Evolutionary conservation across 2,113 vertebrate species (phyloP).

Genomic region (Erythrolamprus reginae): DNA sequence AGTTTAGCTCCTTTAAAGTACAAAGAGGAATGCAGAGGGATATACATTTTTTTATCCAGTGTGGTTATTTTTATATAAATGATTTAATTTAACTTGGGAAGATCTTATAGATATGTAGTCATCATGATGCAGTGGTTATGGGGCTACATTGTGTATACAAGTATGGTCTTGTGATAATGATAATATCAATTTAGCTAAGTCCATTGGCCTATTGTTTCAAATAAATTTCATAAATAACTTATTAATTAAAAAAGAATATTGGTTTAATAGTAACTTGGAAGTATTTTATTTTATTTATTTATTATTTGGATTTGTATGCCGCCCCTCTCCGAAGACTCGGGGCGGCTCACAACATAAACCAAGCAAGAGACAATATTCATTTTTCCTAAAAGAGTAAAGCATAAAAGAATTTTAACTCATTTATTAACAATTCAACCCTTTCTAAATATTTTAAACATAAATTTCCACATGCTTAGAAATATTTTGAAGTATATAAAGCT

Average conservation of each 20-base stretch:
- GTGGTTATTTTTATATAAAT: not conserved
- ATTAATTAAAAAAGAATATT: not conserved
- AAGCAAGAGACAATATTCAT: not conserved
- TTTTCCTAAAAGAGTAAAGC: not conserved
- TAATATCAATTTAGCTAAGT: not conserved
- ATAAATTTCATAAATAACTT: not conserved
- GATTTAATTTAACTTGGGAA: not conserved
- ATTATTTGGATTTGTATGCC: too few relatives aligned
- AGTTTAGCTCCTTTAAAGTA: not conserved
- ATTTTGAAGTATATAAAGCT: not conserved
- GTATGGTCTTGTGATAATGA: not conserved
- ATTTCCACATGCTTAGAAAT: not conserved
- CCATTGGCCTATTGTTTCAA: not conserved
- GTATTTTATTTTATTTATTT: too few relatives aligned
- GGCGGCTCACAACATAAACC: not conserved
- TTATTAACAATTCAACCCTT: not conserved
- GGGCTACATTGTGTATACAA: conserved; percentile 6
- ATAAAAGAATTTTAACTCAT: not conserved
- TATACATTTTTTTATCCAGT: not conserved
- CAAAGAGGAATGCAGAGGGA: not conserved
- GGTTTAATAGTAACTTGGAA: not conserved
- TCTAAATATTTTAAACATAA: not conserved
- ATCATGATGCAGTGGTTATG: not conserved
- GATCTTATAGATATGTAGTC: not conserved
- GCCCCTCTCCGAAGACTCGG: too few relatives aligned